Evolutionary conservation across 2,888 invertebrate species (phyloP), one percentile per base, ranked within the genome.

Genomic region (Thyatira batis): DNA sequence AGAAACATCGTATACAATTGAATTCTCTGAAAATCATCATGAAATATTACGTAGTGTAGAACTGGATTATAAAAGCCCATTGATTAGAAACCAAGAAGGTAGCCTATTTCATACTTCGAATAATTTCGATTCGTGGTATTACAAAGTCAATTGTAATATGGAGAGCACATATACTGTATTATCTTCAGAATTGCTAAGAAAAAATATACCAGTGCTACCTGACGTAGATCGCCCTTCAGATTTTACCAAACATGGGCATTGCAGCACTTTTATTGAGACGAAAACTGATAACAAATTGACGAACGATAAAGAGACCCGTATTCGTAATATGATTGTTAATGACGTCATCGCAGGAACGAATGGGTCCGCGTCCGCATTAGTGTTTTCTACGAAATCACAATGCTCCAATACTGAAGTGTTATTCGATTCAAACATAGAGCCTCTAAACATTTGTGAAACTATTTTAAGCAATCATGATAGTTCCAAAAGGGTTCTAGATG

Each of bases 381-480:
- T 70, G 46, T 77, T 76, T 21, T 52, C 70, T 49, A 76, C 77
- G 4, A 66, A 69, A 43, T 63, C 69, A 20, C 64, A 71, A 55
- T 21, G 45, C 0, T 4, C 45, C 8, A 13, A 51, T 27, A 50
- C 21, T 17, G 17, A 54, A 9, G 20, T 25, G 50, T 52, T 25
- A 39, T 17, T 39, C 44, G 46, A 49, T 20, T 58, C 48, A 20
- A 30, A 48, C 33, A 52, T 74, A 49, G 71, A 80, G 39, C 83
- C 84, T 28, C 30, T 80, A 17, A 59, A 73, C 51, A 13, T 82
- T 5, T 83, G 82, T 65, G 79, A 84, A 69, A 70, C 76, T 23
- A 53, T 80, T 33, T 56, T 64, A 50, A 45, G 52, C 46, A 58
- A 58, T 21, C 64, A 62, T 20, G 66, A 61, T 48, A 53, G 61